Conservation (phyloP, 2,888 invertebrate species). For the Prionchulus punctatus region DNA sequence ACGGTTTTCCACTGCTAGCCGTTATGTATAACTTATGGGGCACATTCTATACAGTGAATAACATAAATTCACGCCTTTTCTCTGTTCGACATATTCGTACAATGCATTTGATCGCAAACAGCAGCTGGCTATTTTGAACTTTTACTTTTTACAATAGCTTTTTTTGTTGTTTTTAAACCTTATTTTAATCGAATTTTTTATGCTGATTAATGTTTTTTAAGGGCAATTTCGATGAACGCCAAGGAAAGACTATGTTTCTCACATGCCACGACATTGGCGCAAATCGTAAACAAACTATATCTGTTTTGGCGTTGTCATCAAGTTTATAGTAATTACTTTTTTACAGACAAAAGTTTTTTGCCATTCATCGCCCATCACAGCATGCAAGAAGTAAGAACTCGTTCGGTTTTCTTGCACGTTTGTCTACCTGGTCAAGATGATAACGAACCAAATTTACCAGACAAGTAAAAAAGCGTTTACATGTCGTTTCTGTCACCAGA, state of each 20-base stretch:
- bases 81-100: not conserved
- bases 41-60: not conserved
- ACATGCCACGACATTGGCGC: slow-evolving; percentile 72
- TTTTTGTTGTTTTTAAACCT: not conserved
- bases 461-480: slow-evolving; percentile 47
- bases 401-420: slow-evolving; percentile 69
- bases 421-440: slow-evolving; percentile 73
- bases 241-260: slow-evolving; percentile 62
- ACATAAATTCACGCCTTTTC: not conserved
- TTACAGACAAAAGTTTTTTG: slow-evolving; percentile 58
- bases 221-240: slow-evolving; percentile 63
- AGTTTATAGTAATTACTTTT: not conserved
- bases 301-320: not conserved
- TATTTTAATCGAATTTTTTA: not conserved
- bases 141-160: not conserved
- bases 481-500: no score
- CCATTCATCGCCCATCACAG: slow-evolving; percentile 64
- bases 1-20: not conserved
- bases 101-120: not conserved
- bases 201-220: slow-evolving; percentile 36
- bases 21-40: not conserved
- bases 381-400: slow-evolving; percentile 65
- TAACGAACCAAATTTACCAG: slow-evolving; percentile 54
- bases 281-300: slow-evolving; percentile 36
- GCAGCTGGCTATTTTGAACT: not conserved